Evolutionary conservation across 2,797 vertebrate genomes (phyloP), one percentile per base, ranked within the genome.

Genomic region (Coregonus ussuriensis): DNA sequence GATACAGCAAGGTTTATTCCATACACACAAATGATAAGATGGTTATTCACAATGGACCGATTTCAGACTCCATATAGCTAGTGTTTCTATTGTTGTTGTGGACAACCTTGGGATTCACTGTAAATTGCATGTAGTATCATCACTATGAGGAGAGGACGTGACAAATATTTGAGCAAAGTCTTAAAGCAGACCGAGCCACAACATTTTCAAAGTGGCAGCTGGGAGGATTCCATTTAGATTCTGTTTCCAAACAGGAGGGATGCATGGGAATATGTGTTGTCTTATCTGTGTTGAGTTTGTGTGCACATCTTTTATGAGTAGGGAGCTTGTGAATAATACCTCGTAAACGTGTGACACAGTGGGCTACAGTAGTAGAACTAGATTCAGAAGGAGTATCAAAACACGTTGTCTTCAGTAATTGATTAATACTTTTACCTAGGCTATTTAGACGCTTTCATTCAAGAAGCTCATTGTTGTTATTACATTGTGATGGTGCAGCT

Each of bases 91-190:
- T 37, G 7, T 69, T 62, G 68, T 14, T 68, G 16, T 4, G 62
- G 75, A 56, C 21, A 80, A 67, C 65, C 59, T 11, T 80, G 71
- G 52, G 77, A 77, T 77, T 81, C 41, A 59, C 29, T 37, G 33
- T 37, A 29, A 59, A 18, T 67, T 35, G 68, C 66, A 68, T 37
- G 31, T 25, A 13, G 3, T 73, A 63, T 75, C 69, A 66, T 79
- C 68, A 73, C 74, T 74, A 75, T 68, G 68, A 78, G 74, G 16
- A 75, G 72, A 74, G 72, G 16, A 79, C 66, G 31, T 71, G 37
- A 79, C 37, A 25, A n/a, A 77, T 75, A 25, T n/a, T 70, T n/a
- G 59, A 16, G 51, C 16, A 67, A 72, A 41, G 74, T 80, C 72
- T 65, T 67, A 79, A 16, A 65, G 63, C 82, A 72, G 71, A 25